Base-by-base conservation (phyloP, 2,797 vertebrate genomes). In the Rhincodon typus region DNA sequence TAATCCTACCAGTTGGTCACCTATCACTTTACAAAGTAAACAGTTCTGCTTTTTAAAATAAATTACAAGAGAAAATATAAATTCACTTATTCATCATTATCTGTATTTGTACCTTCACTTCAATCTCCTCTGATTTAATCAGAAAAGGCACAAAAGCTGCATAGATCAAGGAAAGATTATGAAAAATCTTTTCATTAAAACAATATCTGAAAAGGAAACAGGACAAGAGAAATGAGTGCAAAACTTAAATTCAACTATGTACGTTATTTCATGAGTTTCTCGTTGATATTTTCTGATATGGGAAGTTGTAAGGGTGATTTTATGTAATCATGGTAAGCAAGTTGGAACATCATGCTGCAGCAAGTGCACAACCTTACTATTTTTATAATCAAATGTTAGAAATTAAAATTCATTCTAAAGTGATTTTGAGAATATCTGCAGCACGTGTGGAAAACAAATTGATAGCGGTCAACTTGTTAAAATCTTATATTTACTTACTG, bases 161-260 rank as follows among this genome's bases (percentile, higher is more conserved):
- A 98, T 99, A 99, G 97, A 99, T 97, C 96, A 98, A 97, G 94
- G 97, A 96, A 96, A 99, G 97, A 96, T 98, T 98, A 96, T 97
- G 97, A 96, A 98, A 98, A 96, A 97, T 98, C 72, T 98, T 97
- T 94, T 97, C 97, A 96, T 97, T 98, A 96, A 99, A 97, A 96
- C 97, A 98, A 96, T 97, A 97, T 95, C 97, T 97, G 95, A 57
- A 77, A 77, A 30, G 27, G 46, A 74, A 94, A 94, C 27, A 74
- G 27, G 27, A 53, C 42, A 74, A 95, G 38, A 62, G 0, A 95
- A 57, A 77, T 95, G 17, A 74, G 53, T 74, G 6, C 1, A 34
- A 95, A 74, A 94, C 74, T 74, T 67, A 67, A 93, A 77, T 57
- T 95, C 46, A 74, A 74, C 57, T 95, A 53, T 50, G 27, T 10